These are phyloP conservation scores for Theretra japonica DNA, from an alignment of 2,888 invertebrate genomes.

Conservation along the genomic window DNA sequence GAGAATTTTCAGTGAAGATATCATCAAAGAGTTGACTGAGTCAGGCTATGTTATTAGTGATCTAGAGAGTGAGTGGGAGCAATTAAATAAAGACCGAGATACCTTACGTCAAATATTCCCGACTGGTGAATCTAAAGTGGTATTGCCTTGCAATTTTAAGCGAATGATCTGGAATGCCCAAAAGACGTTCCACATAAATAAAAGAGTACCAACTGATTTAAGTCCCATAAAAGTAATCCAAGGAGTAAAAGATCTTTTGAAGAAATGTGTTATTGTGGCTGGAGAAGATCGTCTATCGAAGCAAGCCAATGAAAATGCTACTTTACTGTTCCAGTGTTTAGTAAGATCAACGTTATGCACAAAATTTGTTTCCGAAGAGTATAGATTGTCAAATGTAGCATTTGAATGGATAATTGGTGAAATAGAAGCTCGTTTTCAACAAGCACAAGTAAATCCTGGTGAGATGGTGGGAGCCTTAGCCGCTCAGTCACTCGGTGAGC, in stretches of 20 bases:
- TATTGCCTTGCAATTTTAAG: constrained; percentile 98
- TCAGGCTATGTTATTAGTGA: constrained; percentile 95
- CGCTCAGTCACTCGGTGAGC: constrained; percentile 99
- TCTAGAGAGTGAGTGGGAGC: constrained; percentile 98
- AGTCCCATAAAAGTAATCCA: constrained; percentile 96
- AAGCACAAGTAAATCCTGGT: constrained; percentile 97
- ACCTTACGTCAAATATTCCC: constrained; percentile 97
- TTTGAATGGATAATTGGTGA: constrained; percentile 99
- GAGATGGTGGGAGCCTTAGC: constrained; percentile 99
- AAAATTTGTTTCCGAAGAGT: constrained; percentile 98
- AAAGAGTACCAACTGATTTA: constrained; percentile 95
- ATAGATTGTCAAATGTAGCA: constrained; percentile 96
- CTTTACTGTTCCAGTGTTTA: constrained; percentile 97
- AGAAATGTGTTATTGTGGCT: constrained; percentile 96
- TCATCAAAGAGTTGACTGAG: constrained; percentile 96
- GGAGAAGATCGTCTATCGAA: constrained; percentile 98
- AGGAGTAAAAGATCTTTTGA: constrained; percentile 94
- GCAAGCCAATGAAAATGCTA: constrained; percentile 99
- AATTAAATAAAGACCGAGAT: constrained; percentile 93
- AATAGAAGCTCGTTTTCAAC: constrained; percentile 99
- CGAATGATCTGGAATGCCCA: constrained; percentile 99
- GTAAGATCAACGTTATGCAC: constrained; percentile 97
- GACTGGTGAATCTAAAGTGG: constrained; percentile 97
- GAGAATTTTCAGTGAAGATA: constrained; percentile 96
- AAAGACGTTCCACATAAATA: constrained; percentile 99